These are phyloP conservation scores for Hystrix cristata DNA, from an alignment of 2,113 vertebrate species.

Conservation along the genomic window DNA sequence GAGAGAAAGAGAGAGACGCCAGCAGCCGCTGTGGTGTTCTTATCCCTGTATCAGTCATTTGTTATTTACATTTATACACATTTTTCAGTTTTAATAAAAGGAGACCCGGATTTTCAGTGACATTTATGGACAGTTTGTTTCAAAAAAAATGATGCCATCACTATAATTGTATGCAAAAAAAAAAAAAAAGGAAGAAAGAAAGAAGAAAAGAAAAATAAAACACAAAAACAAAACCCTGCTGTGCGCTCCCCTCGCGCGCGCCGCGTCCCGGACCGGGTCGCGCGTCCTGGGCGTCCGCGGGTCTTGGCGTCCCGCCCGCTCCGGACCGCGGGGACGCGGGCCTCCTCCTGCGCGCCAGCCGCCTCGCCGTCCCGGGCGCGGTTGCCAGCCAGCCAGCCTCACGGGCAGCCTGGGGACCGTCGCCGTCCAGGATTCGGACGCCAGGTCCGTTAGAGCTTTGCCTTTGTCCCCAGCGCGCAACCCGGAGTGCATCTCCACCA, in stretches of 20 bases:
- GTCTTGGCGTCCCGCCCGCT: neutral
- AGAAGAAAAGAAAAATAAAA: neutral
- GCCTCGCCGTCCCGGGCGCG: rapidly evolving
- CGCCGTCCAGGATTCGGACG: neutral
- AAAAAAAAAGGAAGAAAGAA: neutral
- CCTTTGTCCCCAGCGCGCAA: neutral
- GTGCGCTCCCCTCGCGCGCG: neutral
- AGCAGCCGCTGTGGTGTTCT: slow-evolving; percentile 93
- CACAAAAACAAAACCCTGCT: neutral
- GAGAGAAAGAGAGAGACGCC: slow-evolving; percentile 89
- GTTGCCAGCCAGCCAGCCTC: neutral
- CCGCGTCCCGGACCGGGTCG: rapidly evolving
- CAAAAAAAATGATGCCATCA: slow-evolving; percentile 83
- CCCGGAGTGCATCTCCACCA: neutral
- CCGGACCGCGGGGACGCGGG: neutral
- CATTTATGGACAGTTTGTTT: slow-evolving; percentile 90
- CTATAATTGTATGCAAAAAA: slow-evolving; percentile 81
- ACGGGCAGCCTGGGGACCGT: rapidly evolving
- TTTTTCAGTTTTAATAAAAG: slow-evolving; percentile 96
- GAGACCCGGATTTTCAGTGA: slow-evolving; percentile 89
- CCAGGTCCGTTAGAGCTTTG: neutral
- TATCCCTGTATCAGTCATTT: slow-evolving; percentile 93
- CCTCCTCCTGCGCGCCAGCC: neutral
- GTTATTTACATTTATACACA: slow-evolving; percentile 92
- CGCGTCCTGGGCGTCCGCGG: neutral